Evolutionary conservation across 2,888 invertebrate species (phyloP), one percentile per base, ranked within the genome.

Genomic region (Tethea ocularis): DNA sequence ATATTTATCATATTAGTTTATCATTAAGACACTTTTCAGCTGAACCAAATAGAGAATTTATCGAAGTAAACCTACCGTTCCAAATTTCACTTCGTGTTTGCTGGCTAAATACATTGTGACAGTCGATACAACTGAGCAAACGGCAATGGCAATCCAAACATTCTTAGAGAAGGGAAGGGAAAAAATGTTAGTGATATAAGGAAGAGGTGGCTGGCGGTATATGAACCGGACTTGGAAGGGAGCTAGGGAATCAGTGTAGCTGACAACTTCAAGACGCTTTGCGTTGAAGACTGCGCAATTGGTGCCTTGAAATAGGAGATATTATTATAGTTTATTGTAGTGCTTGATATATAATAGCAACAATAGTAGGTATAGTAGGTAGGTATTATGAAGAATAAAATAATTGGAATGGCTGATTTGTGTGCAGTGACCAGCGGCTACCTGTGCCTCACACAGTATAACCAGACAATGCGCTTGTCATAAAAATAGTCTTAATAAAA

Each of bases 181-280:
- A 81, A 95, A 96, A 51, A 96, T 94, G 68, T 96, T 96, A 29
- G 93, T 84, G 0, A 95, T 94, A 62, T 94, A 94, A 0, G 95
- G 94, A 1, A 96, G 83, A 0, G 95, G 94, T 0, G 96, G 96
- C 69, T 94, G 94, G 2, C 95, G 94, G 74, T 95, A 95, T 60
- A 96, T 82, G 74, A 96, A 95, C 52, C 87, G 86, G 36, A 84
- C 77, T n/a, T 77, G 75, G 46, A 93, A 91, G 2, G 88, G 88
- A 0, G 90, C 88, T 10, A 93, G 86, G 61, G 87, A 77, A 52
- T 93, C 91, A 0, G 94, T 85, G 74, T 89, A 94, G 0, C 90
- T 91, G 0, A 94, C 83, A 3, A 91, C 78, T n/a, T 80, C 72
- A 13, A 80, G 66, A 1, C 89, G 86, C 4, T 85, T 78, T 0